Base-by-base conservation (phyloP, 1,140 invertebrate species). In the Pinna nobilis region DNA sequence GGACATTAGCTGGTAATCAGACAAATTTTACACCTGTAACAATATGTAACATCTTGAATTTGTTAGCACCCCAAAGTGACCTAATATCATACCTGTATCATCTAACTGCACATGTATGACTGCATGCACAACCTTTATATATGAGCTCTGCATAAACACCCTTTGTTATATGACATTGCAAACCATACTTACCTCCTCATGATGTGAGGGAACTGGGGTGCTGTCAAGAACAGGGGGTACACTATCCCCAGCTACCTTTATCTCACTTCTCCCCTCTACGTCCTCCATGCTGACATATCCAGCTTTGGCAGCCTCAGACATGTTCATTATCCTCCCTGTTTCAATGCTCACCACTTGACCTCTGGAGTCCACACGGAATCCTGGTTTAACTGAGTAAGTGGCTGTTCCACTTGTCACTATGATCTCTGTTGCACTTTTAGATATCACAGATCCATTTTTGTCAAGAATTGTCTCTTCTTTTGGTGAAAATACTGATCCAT, bases 231-330 rank as follows among this genome's bases (percentile, higher is more conserved):
- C 13, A 37, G 39, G 59, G 57, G 33, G n/a, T n/a, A 44, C 39
- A 9, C 9, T 6, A 41, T 23, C 37, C 35, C 79, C 77, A 49
- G 67, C 74, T 71, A 81, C 59, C 71, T 81, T 74, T 37, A 80
- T 73, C 59, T 70, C 69, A 33, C 77, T 66, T 49, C 63, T 74
- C 35, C 79, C 77, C 37, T 81, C 75, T 33, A 74, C 80, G 64
- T 2, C 94, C 92, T 91, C 97, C 94, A 50, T 95, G 7, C 81
- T 91, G 1, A 97, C 88, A 30, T 95, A 88, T n/a, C 95, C 95
- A 78, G 92, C 90, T 86, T 96, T 94, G 81, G 96, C 93, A 3
- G 95, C 96, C 90, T 96, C 94, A 50, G 93, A 60, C n/a, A 88
- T 65, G 2, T 77, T 74, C 76, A 87, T 83, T 23, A 50, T 69